A percentile compares a stretch with the other conserved stretches of the same genome.
Evolutionary conservation across 2,797 vertebrate genomes (phyloP).

Genomic region (Pseudocheirus occidentalis): DNA sequence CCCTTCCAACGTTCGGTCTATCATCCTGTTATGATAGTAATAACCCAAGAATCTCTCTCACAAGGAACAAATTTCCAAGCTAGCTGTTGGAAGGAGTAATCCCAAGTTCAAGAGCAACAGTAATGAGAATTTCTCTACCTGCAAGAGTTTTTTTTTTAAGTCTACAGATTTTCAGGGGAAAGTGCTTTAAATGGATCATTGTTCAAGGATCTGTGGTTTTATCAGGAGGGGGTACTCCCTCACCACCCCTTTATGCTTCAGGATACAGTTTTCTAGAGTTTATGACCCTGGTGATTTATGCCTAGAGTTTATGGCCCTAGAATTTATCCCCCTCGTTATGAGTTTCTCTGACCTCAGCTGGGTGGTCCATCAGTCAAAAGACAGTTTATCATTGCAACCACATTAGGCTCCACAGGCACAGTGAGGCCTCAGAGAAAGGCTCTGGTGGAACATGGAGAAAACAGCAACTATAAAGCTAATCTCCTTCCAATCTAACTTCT

Average conservation of each 20-base stretch:
- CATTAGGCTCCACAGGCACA: background rate
- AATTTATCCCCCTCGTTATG: background rate
- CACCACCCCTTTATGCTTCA: background rate
- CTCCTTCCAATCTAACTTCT: background rate
- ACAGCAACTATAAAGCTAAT: constrained; percentile 5
- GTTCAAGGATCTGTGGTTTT: background rate
- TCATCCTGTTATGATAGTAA: background rate
- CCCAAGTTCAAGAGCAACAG: constrained; percentile 34
- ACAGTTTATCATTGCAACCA: background rate
- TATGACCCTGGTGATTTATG: background rate
- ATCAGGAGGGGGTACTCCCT: background rate
- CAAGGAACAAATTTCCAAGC: constrained; percentile 29
- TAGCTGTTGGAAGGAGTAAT: constrained; percentile 10
- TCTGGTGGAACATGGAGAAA: background rate
- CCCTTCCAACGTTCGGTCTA: background rate
- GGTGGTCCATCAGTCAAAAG: background rate
- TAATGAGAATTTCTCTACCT: constrained; percentile 1
- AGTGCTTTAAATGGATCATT: background rate
- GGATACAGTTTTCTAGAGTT: background rate
- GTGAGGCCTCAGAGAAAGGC: background rate
- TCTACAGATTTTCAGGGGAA: background rate
- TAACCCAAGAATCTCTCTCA: constrained; percentile 22
- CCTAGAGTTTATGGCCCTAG: background rate
- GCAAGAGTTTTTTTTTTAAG: background rate
- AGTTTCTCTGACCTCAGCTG: background rate